A percentile compares a stretch with the other conserved stretches of the same genome.
These are phyloP conservation scores for Sinella curviseta DNA, from an alignment of 1,140 invertebrate genomes.

Conservation along the genomic window DNA sequence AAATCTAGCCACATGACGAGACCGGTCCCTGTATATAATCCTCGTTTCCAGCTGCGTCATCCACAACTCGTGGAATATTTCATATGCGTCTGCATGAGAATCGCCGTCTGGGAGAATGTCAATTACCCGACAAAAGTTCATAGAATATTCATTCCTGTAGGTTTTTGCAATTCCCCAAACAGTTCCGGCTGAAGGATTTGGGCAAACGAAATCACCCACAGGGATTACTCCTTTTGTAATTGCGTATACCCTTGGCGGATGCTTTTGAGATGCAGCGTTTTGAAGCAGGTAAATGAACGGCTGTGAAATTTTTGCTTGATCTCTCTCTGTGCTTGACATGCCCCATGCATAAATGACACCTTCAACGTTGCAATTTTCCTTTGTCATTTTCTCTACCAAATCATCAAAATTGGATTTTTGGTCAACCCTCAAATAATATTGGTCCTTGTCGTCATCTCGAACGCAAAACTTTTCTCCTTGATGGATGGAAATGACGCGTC, in stretches of 20 bases:
- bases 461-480: neutral
- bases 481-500: neutral
- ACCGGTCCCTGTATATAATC: neutral
- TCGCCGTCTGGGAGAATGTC: neutral
- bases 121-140: constrained; percentile 12
- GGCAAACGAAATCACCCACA: constrained; percentile 5
- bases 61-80: constrained; percentile 16
- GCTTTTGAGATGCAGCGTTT: neutral
- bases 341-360: constrained; percentile 10
- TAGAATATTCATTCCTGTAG: constrained; percentile 6
- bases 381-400: neutral
- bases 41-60: neutral
- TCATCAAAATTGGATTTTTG: neutral
- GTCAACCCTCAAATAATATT: neutral
- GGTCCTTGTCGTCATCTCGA: neutral
- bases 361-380: neutral
- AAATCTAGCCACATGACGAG: neutral
- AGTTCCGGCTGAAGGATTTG: neutral
- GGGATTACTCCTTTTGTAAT: neutral
- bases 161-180: constrained; percentile 17
- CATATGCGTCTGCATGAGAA: neutral
- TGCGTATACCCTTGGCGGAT: neutral
- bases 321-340: neutral
- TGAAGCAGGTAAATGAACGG: constrained; percentile 11
- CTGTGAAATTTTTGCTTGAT: neutral